Evolutionary conservation across 2,797 vertebrate genomes (phyloP), one percentile per base, ranked within the genome.

Genomic region (Emys orbicularis): DNA sequence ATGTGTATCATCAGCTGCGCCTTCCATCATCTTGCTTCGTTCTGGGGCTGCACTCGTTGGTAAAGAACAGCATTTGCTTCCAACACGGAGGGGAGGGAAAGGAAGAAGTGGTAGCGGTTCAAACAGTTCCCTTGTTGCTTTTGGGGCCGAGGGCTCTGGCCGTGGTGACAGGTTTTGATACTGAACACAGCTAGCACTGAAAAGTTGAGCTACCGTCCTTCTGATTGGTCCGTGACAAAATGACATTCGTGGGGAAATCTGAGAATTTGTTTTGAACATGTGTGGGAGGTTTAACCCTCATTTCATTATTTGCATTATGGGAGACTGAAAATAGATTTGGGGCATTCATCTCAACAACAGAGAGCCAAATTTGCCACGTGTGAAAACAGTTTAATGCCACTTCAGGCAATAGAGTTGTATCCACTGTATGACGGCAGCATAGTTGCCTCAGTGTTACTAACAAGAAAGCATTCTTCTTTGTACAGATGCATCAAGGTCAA

Each of bases 1-100:
- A 96, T 91, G 96, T 94, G 93, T 96, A 94, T 92, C 89, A 97
- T 94, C 96, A 93, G 34, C 96, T 96, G 96, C 95, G 91, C 54
- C 54, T 54, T 54, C 54, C 54, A 54, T 10, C 54, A 10, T 54
- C 54, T 54, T 23, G 23, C 91, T 94, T 95, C 87, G 41, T 96
- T 94, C 94, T 94, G 89, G 90, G 54, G 88, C 83, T 77, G 83
- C 0, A 3, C 92, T 87, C 3, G 23, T 90, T 93, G 49, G 89
- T 92, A 90, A 97, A 79, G 79, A 96, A 52, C 34, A 57, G 83
- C 2, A 57, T 68, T 96, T 89, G 94, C 47, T 92, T 85, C 94
- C 50, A 59, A 91, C 91, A 94, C 44, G 93, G 82, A 90, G 44
- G 74, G 83, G 27, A 88, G 59, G 34, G 54, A 79, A 88, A 89